These are phyloP conservation scores for Chirona hameri DNA, from an alignment of 2,888 invertebrate genomes.

Conservation along the genomic window DNA sequence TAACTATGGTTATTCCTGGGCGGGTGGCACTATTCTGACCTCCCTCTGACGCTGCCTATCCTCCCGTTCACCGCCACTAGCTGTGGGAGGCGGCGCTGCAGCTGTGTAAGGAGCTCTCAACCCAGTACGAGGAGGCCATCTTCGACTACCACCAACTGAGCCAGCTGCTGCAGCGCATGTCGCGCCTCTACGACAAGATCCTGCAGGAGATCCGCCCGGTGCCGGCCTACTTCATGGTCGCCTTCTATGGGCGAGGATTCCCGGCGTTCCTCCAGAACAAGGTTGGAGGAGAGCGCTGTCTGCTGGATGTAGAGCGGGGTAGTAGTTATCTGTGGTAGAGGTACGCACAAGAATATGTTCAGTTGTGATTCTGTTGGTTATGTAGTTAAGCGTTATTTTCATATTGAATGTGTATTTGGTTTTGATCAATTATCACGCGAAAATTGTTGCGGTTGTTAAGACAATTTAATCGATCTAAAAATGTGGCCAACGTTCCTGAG, in stretches of 20 bases:
- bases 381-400: too few relatives aligned
- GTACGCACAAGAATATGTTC: too few relatives aligned
- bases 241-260: slow-evolving; percentile 86
- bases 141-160: slow-evolving; percentile 78
- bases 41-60: background rate
- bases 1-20: too few relatives aligned
- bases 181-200: slow-evolving; percentile 74
- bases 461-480: too few relatives aligned
- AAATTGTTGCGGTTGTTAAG: too few relatives aligned
- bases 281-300: slow-evolving; percentile 43
- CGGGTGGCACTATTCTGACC: background rate
- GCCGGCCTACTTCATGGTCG: slow-evolving; percentile 86
- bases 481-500: too few relatives aligned
- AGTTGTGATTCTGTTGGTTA: too few relatives aligned
- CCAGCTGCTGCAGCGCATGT: slow-evolving; percentile 66
- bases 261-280: slow-evolving; percentile 76
- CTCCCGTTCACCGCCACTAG: slow-evolving; percentile 45
- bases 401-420: too few relatives aligned
- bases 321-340: too few relatives aligned
- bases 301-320: too few relatives aligned
- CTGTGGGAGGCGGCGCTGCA: slow-evolving; percentile 93
- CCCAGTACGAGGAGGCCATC: slow-evolving; percentile 80
- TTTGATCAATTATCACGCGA: too few relatives aligned
- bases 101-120: slow-evolving; percentile 79
- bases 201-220: slow-evolving; percentile 65